These are phyloP conservation scores for Cebus imitator DNA, from an alignment of 2,113 vertebrate species.

Conservation along the genomic window DNA sequence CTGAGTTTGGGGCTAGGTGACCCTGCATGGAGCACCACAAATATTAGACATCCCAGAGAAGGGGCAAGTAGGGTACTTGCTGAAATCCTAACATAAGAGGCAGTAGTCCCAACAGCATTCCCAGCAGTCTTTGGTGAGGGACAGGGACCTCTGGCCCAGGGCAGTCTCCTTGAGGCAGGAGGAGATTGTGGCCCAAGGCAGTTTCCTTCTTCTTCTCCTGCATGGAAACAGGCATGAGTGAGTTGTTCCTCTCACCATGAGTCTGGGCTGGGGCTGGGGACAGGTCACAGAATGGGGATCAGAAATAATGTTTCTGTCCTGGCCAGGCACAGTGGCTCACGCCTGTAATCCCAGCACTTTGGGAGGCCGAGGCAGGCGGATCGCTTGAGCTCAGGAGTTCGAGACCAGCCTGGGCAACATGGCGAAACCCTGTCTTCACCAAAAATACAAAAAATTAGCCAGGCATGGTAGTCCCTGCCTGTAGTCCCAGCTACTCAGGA, in stretches of 20 bases:
- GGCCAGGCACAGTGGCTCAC: too few relatives aligned
- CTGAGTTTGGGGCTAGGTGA: background rate
- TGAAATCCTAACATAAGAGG: background rate
- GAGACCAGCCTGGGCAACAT: too few relatives aligned
- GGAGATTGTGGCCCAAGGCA: background rate
- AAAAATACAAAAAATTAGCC: background rate
- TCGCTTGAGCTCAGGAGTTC: too few relatives aligned
- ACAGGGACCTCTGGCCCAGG: background rate
- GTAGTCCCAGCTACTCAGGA: background rate
- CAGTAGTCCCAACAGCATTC: background rate
- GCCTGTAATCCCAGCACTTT: too few relatives aligned
- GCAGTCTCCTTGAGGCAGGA: too few relatives aligned
- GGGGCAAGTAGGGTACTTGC: background rate
- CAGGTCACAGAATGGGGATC: background rate
- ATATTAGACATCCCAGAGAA: conserved; percentile 5
- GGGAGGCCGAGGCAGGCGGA: too few relatives aligned
- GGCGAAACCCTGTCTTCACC: background rate
- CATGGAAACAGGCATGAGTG: conserved; percentile 2
- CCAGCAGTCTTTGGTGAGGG: background rate
- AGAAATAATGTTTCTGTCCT: background rate
- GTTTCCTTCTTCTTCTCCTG: background rate
- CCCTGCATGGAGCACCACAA: background rate
- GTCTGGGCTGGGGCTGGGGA: background rate
- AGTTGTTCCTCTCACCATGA: background rate
- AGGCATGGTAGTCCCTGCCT: background rate